Evolutionary conservation across 2,797 vertebrate species (phyloP).

Genomic region (Onychomys leucogaster): DNA sequence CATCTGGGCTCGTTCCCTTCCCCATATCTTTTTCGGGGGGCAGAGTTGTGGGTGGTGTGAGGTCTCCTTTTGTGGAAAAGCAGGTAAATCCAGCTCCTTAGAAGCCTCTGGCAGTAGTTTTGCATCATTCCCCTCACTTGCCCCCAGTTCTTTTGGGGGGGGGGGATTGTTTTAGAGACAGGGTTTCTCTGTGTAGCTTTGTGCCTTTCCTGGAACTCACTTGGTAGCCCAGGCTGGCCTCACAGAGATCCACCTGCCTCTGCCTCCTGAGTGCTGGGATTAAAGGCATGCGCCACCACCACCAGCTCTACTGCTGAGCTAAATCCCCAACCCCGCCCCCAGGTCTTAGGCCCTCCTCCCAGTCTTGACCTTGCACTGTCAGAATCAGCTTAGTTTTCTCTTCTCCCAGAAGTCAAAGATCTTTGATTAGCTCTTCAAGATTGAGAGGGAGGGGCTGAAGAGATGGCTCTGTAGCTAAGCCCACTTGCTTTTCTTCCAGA

Average conservation of each 20-base stretch:
- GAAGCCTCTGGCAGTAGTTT: constrained; percentile 1
- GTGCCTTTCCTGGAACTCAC: too few species aligned
- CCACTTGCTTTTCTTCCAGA: not conserved
- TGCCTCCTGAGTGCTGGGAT: too few species aligned
- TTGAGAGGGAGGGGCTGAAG: not conserved
- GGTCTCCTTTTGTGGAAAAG: constrained; percentile 2
- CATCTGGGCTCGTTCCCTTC: not conserved
- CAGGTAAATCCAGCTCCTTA: not conserved
- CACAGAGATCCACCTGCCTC: too few species aligned
- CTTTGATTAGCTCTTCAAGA: constrained; percentile 10
- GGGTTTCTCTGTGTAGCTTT: too few species aligned
- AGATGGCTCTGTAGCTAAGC: not conserved
- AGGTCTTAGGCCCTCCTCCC: not conserved
- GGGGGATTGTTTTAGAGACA: too few species aligned
- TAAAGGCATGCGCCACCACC: too few species aligned
- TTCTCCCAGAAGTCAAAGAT: not conserved
- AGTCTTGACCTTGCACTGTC: constrained; percentile 16
- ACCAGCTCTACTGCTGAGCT: too few species aligned
- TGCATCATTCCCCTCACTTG: constrained; percentile 31
- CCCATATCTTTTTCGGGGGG: not conserved
- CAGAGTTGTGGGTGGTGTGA: not conserved
- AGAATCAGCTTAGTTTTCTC: constrained; percentile 16
- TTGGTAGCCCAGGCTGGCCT: too few species aligned
- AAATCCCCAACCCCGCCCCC: too few species aligned
- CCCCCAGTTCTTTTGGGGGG: too few species aligned